Evolutionary conservation across 2,888 invertebrate species (phyloP).

Genomic region (Metalampra italica): DNA sequence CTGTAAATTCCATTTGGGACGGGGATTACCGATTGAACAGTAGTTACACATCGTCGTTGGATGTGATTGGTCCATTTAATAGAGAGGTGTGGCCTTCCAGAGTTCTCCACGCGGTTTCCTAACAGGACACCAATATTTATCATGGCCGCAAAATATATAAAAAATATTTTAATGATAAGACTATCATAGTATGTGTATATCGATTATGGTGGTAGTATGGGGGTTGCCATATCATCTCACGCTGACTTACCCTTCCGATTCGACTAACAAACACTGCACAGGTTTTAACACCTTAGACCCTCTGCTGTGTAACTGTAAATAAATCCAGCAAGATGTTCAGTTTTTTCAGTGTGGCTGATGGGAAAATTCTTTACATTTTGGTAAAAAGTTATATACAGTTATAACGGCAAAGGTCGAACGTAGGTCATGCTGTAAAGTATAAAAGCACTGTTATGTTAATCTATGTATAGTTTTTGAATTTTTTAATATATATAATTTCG

Average conservation of each 20-base stretch:
- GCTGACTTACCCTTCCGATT: constrained; percentile 67
- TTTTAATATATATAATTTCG: constrained; percentile 28
- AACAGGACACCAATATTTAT: constrained; percentile 28
- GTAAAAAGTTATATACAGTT: not conserved
- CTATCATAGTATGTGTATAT: constrained; percentile 56
- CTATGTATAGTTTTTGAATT: constrained; percentile 68
- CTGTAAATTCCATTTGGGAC: constrained; percentile 30
- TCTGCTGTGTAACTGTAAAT: constrained; percentile 6
- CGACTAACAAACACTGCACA: constrained; percentile 75
- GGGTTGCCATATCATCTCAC: constrained; percentile 71
- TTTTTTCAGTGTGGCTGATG: not conserved
- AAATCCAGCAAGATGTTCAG: not conserved
- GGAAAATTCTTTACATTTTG: not conserved
- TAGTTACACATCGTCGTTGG: constrained; percentile 25
- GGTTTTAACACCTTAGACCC: constrained; percentile 58
- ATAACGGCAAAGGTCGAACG: not conserved
- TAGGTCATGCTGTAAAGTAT: constrained; percentile 68
- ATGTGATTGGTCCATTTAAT: constrained; percentile 11
- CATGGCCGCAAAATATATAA: constrained; percentile 49
- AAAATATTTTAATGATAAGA: constrained; percentile 32
- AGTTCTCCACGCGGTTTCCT: constrained; percentile 72
- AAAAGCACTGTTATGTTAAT: constrained; percentile 67
- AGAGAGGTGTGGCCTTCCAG: constrained; percentile 71
- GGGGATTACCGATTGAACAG: constrained; percentile 43
- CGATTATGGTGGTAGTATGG: constrained; percentile 70